Evolutionary conservation across 2,113 vertebrate species (phyloP).

Genomic region (Mirza zaza): DNA sequence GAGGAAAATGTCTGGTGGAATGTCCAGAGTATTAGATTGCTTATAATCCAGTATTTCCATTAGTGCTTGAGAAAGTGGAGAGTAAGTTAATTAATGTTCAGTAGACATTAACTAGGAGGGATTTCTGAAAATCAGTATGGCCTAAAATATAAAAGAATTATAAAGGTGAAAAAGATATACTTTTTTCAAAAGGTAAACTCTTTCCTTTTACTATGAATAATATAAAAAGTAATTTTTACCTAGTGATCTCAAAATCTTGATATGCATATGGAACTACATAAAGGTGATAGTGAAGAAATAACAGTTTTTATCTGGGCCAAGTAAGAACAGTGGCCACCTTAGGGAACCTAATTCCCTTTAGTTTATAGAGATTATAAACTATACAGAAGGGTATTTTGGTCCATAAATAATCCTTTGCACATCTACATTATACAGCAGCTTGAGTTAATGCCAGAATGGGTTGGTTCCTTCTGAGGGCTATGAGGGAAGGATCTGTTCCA

Average conservation of each 20-base stretch:
- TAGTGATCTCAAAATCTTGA: constrained; percentile 8
- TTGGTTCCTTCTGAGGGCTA: background rate
- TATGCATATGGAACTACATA: background rate
- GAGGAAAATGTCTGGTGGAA: constrained; percentile 68
- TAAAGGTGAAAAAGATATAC: background rate
- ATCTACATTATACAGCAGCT: background rate
- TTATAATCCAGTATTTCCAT: constrained; percentile 71
- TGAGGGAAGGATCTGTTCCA: background rate
- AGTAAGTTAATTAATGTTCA: constrained; percentile 76
- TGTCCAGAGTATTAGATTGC: constrained; percentile 65
- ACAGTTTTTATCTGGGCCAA: background rate
- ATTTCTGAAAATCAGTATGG: constrained; percentile 54
- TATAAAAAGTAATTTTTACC: constrained; percentile 46
- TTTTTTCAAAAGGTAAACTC: background rate
- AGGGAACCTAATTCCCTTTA: background rate
- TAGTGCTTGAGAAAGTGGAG: constrained; percentile 55
- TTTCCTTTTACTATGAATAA: background rate
- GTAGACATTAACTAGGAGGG: constrained; percentile 45
- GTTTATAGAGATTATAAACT: constrained; percentile 37
- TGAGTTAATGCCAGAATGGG: constrained; percentile 12
- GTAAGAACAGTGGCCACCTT: background rate
- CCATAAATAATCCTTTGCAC: background rate
- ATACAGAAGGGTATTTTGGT: background rate
- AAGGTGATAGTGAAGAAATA: background rate
- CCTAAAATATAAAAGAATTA: constrained; percentile 39